Conservation (phyloP, 2,113 vertebrate species). For the Xiphophorus maculatus region DNA sequence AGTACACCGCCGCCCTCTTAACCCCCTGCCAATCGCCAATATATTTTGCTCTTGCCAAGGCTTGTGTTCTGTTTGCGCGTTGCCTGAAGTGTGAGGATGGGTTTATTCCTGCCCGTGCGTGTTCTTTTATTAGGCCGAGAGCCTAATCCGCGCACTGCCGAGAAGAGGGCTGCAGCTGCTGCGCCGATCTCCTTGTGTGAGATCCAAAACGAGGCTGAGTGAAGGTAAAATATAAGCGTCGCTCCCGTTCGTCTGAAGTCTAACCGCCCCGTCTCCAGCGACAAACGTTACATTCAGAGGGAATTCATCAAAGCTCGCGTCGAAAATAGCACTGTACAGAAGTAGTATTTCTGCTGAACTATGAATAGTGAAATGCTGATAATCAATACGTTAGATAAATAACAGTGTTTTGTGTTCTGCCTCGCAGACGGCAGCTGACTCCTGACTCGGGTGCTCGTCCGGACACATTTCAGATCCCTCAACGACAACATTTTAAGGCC, state of each 20-base stretch:
- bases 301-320: neutral
- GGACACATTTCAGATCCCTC: slow-evolving; percentile 3
- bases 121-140: neutral
- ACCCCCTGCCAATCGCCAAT: neutral
- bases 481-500: slow-evolving; percentile 5
- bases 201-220: neutral
- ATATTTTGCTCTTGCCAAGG: neutral
- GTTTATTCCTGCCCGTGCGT: neutral
- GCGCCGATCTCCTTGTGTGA: neutral
- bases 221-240: neutral
- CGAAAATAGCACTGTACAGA: neutral
- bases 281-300: neutral
- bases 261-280: neutral
- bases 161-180: slow-evolving; percentile 1
- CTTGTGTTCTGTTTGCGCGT: neutral
- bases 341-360: slow-evolving; percentile 1
- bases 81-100: neutral
- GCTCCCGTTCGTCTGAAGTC: slow-evolving; percentile 1
- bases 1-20: neutral
- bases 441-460: slow-evolving; percentile 11
- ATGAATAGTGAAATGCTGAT: slow-evolving; percentile 3
- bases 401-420: slow-evolving; percentile 19
- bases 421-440: slow-evolving; percentile 18
- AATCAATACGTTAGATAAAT: slow-evolving; percentile 4
- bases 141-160: neutral